These are phyloP conservation scores for Odontomyia ornata DNA, from an alignment of 2,888 invertebrate species.

Conservation along the genomic window DNA sequence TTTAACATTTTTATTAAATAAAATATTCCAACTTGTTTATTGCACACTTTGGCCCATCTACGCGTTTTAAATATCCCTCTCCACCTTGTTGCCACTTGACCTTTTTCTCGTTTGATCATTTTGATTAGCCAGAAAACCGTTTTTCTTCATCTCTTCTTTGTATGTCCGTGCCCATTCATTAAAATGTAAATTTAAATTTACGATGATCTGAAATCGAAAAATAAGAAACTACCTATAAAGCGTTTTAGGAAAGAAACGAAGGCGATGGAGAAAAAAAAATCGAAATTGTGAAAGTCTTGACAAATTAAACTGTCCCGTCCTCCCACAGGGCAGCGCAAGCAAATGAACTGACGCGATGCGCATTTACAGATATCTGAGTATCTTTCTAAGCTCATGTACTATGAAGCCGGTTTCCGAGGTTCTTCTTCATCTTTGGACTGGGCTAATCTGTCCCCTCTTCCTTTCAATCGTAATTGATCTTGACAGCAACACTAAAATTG, in stretches of 20 bases:
- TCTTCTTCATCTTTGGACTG: not conserved
- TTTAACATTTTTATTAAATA: not conserved
- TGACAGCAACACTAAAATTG: constrained; percentile 3
- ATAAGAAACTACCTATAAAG: not conserved
- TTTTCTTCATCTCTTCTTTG: not conserved
- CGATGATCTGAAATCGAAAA: not conserved
- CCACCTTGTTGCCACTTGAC: not conserved
- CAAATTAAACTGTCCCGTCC: constrained; percentile 24
- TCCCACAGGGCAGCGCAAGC: constrained; percentile 4
- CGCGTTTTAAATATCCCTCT: too few species aligned
- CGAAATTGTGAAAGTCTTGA: constrained; percentile 27
- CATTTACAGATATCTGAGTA: not conserved
- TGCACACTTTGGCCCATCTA: not conserved
- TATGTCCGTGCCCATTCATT: not conserved
- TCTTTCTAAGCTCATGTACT: not conserved
- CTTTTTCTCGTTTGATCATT: not conserved
- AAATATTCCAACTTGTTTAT: not conserved
- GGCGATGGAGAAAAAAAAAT: too few species aligned
- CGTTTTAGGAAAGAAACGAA: not conserved
- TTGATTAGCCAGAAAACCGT: not conserved
- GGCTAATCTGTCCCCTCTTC: not conserved
- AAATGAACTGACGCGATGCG: not conserved
- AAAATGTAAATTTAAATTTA: constrained; percentile 10
- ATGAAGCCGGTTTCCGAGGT: not conserved
- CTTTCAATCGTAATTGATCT: not conserved